Conservation (phyloP, 2,888 invertebrate genomes). For the Rutpela maculata region DNA sequence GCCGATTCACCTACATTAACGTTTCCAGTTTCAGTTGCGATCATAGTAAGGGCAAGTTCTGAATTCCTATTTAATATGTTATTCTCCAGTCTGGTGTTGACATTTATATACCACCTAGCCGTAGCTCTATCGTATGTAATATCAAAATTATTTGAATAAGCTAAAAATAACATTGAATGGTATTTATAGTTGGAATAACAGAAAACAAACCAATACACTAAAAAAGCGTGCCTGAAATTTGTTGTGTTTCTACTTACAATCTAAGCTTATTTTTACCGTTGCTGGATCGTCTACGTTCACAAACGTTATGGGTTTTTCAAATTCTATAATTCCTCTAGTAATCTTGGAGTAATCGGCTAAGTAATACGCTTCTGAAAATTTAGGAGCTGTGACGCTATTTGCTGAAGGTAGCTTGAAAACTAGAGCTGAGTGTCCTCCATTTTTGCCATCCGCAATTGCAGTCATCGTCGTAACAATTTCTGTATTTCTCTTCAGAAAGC, state of each 20-base stretch:
- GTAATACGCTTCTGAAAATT: constrained; percentile 22
- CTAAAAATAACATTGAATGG: not conserved
- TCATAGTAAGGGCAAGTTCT: constrained; percentile 26
- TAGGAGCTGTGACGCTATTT: not conserved
- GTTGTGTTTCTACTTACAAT: constrained; percentile 34
- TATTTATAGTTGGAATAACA: too few relatives aligned
- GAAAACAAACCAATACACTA: too few relatives aligned
- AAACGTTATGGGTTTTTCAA: too few relatives aligned
- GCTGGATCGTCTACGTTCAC: constrained; percentile 1
- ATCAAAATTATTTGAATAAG: constrained; percentile 17
- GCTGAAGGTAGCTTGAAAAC: constrained; percentile 19
- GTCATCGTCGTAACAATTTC: constrained; percentile 14
- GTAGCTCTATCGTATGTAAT: not conserved
- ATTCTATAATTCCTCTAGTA: not conserved
- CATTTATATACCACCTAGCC: constrained; percentile 7
- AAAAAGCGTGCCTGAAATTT: too few relatives aligned
- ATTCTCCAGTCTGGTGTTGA: not conserved
- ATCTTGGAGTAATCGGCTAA: constrained; percentile 11
- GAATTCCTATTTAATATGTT: not conserved
- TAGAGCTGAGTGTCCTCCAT: constrained; percentile 13
- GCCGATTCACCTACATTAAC: constrained; percentile 35
- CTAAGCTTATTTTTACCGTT: constrained; percentile 23
- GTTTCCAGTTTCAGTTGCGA: constrained; percentile 21
- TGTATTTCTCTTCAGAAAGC: not conserved
- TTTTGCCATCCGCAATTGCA: not conserved